phyloP scores from a whole-genome alignment of 2,797 vertebrate genomes.

The Malurus leucopterus region DNA sequence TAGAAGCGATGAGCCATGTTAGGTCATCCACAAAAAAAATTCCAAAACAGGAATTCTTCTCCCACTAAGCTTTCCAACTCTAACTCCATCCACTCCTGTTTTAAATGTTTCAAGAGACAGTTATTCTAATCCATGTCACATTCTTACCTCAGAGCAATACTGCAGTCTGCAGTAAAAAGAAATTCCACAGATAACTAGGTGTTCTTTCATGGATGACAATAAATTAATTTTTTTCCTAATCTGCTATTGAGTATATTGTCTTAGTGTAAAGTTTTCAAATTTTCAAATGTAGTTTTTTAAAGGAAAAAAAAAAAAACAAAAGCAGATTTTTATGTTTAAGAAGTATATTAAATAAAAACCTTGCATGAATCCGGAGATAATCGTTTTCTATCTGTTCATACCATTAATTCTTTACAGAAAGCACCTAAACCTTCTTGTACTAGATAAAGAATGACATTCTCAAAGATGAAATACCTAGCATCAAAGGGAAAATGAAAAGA shows the following conservation, averaged over 20 bases:
- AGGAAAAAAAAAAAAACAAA: not conserved
- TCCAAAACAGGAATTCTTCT: not conserved
- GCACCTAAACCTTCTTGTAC: fast-evolving
- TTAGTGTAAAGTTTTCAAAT: not conserved
- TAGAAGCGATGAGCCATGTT: not conserved
- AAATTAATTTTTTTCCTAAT: not conserved
- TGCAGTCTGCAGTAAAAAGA: not conserved
- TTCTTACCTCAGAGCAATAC: not conserved
- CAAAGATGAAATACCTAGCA: not conserved
- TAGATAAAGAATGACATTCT: not conserved
- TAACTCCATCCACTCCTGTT: not conserved
- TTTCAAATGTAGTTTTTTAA: not conserved
- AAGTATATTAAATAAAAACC: not conserved
- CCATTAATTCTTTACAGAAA: not conserved
- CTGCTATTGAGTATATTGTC: not conserved
- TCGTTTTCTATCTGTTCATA: not conserved
- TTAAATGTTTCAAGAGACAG: not conserved
- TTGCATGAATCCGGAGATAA: not conserved
- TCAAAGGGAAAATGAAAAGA: not conserved
- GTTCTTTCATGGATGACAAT: not conserved
- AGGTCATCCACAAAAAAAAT: not conserved
- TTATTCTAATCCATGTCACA: not conserved
- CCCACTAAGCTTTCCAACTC: not conserved
- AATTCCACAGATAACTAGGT: not conserved
- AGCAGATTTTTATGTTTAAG: not conserved